Percentiles rank a stretch among this genome's conserved stretches.
Conservation (phyloP, 2,797 vertebrate species). For the Capromys pilorides region DNA sequence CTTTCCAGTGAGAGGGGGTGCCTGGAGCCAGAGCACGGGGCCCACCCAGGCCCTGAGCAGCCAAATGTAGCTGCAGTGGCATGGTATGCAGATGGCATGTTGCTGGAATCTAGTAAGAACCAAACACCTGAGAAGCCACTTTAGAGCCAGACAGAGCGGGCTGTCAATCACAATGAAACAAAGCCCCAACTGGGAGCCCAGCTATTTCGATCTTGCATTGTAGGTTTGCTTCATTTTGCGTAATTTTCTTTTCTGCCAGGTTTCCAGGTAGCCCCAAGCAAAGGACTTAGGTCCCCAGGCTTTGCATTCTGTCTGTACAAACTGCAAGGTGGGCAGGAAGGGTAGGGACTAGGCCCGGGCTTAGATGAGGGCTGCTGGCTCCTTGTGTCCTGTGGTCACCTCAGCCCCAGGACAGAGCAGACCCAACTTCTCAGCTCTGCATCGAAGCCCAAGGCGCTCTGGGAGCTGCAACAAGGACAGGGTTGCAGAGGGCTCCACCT, state of each 20-base stretch:
- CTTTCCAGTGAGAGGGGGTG: background rate
- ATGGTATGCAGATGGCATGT: background rate
- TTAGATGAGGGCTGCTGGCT: background rate
- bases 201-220: background rate
- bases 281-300: conserved; percentile 47
- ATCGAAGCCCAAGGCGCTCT: background rate
- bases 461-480: background rate
- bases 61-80: background rate
- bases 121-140: background rate
- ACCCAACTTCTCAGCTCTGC: background rate
- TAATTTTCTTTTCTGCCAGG: background rate
- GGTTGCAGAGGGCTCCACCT: accelerated
- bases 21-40: background rate
- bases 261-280: conserved; percentile 3
- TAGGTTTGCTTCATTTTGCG: background rate
- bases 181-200: background rate
- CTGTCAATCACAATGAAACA: background rate
- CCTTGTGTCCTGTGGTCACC: background rate
- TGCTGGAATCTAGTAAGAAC: background rate
- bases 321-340: background rate
- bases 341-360: background rate
- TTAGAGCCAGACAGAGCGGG: background rate
- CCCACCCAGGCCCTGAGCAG: background rate
- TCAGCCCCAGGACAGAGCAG: background rate
- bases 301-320: background rate